Base-by-base conservation (phyloP, 2,888 invertebrate species). In the Hesperia comma region DNA sequence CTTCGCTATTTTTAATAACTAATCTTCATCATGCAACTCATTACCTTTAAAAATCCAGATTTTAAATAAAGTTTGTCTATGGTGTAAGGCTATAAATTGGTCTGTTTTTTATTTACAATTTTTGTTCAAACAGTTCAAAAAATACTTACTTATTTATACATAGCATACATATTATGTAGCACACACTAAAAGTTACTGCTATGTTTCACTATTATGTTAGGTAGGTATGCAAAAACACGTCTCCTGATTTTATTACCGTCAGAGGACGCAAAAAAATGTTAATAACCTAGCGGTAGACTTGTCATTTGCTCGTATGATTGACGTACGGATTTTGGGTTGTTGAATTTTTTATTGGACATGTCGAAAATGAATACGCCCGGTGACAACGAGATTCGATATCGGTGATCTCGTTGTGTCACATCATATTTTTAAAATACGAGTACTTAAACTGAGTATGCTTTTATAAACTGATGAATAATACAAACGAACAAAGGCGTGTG, bases 401-500 rank as follows among this genome's bases (percentile, higher is more conserved):
- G 5, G 4, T 40, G 60, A 60, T 60, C 60, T 51, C 51, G 19
- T 61, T 51, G 51, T 60, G 58, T 61, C 61, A 61, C 19, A 40
- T 61, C 51, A 61, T 51, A 51, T 61, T 37, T 60, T 17, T 10
- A 19, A 61, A 37, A 61, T 61, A 51, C 8, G 40, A 46, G 7
- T 6, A 46, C 17, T 46, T 46, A 46, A 3, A 46, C 8, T 15
- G 43, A 6, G 43, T 15, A 15, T 46, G 43, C 43, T 15, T 46
- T 46, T 46, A 17, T 33, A 43, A 46, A 58, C 46, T 19, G 46
- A 14, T 21, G 21, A 21, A 21, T 21, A 21, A 46, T 17, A 17
- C 43, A 46, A 17, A 17, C 43, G 43, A 46, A 46, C 43, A 46
- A 46, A 46, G 43, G 43, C 43, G 2, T 15, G 43, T 12, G 2